Base-by-base conservation (phyloP, 2,797 vertebrate genomes). In the Chromis chromis region DNA sequence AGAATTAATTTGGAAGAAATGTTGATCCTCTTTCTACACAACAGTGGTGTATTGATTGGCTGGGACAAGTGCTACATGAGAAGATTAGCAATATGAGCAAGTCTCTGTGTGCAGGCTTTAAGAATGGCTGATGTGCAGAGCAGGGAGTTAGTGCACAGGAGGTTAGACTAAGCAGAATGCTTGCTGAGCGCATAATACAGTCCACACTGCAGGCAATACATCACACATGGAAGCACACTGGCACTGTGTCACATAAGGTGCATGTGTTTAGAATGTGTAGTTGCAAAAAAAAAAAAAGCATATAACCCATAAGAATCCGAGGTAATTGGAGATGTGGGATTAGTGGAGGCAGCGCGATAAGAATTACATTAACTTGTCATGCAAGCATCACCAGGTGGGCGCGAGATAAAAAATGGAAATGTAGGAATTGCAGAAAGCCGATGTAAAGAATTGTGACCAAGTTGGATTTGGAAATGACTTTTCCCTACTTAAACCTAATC, bases 391-490 rank as follows among this genome's bases (percentile, higher is more conserved):
- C 54, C 70, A 77, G 75, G 66, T 83, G 77, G 74, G 61, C 24
- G 56, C 2, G 7, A 74, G 83, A 82, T 84, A 76, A 84, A 83
- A 80, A 83, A 80, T 75, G 14, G 24, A 79, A 88, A 79, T 70
- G 44, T 54, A 48, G 19, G 28, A 60, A 66, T 65, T 63, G 49
- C 48, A 77, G 70, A 48, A 80, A 79, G 77, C 78, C 59, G 52
- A 27, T 58, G 76, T 59, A 66, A 84, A 81, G 66, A 65, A 86
- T 85, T 82, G 84, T 24, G 69, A 76, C 25, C 22, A 31, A 70
- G 63, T 73, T 25, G 56, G 52, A 56, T 65, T 80, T 58, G 66
- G 64, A 82, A 87, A 87, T 82, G 59, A 61, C 54, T 88, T 76
- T 83, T 12, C 25, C 39, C 36, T 44, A 50, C 68, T 78, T 53